These are phyloP conservation scores for Yponomeuta evonymella DNA, from an alignment of 2,888 invertebrate genomes.

Conservation along the genomic window DNA sequence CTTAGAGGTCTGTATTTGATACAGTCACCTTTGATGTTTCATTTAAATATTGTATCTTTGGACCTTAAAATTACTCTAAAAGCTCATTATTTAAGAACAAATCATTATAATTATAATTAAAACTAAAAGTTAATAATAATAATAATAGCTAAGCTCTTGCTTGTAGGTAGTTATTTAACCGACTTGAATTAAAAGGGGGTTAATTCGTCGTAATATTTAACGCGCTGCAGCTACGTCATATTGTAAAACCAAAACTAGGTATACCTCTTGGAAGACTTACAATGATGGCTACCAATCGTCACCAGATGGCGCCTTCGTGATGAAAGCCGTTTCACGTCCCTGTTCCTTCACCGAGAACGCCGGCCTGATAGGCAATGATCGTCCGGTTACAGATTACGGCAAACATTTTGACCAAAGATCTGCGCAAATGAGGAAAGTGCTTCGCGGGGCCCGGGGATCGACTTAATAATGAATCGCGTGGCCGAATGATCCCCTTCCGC, in stretches of 20 bases:
- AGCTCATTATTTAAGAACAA: conserved; percentile 45
- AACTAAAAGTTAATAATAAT: conserved; percentile 40
- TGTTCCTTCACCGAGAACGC: no score
- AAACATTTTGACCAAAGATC: no score
- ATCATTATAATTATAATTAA: conserved; percentile 26
- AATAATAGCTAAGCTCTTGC: conserved; percentile 48
- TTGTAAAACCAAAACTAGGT: conserved; percentile 36
- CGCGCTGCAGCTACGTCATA: conserved; percentile 32
- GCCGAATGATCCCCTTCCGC: no score
- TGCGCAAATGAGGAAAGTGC: no score
- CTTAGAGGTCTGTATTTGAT: conserved; percentile 46
- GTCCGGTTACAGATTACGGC: no score
- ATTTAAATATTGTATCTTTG: conserved; percentile 49
- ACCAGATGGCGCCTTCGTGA: no score
- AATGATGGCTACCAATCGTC: conserved; percentile 22
- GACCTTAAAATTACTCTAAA: conserved; percentile 62
- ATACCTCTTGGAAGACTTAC: conserved; percentile 59
- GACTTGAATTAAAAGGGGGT: not conserved
- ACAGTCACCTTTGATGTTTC: conserved; percentile 32
- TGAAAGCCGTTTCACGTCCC: no score
- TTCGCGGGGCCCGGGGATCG: no score
- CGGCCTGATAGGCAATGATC: no score
- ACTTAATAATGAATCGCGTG: no score
- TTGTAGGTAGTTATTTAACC: conserved; percentile 28
- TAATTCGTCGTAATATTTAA: conserved; percentile 57